Base-by-base conservation (phyloP, 1,140 invertebrate genomes). In the Vanessa atalanta region DNA sequence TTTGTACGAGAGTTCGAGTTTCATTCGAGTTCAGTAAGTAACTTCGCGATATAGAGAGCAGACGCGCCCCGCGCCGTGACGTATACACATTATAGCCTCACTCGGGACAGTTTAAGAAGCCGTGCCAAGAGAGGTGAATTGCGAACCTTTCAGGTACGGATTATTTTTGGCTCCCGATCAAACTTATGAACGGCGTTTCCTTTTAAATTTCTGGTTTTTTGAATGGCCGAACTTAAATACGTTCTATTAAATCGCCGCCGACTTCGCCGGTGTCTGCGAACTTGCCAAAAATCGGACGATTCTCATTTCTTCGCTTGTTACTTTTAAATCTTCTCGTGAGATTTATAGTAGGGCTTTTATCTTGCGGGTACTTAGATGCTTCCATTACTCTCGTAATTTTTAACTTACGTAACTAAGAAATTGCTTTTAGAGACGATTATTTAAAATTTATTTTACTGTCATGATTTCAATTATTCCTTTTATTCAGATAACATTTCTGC, bases 141-240 rank as follows among this genome's bases (percentile, higher is more conserved):
- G 83, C 78, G 72, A 79, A 85, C 83, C 84, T 88, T 86, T 85
- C 87, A 88, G 88, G 86, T 88, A 86, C 63, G 83, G 83, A 88
- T 88, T 89, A 88, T 88, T 88, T 81, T 90, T 90, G 88, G 86
- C 88, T 81, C 77, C 75, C 74, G 83, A 86, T 89, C 84, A 90
- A 88, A 88, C 79, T 84, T 88, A 84, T 83, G 82, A 87, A 76
- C 77, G 79, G 80, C 80, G 75, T 84, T 88, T 85, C 79, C 85
- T 85, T 85, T 85, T 79, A 83, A 78, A 79, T 81, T 83, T 78
- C 85, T 84, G 70, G 78, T 81, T 83, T 85, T 86, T 81, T 81
- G 76, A 82, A 82, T 78, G 77, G 72, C 73, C 69, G 69, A 87
- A 83, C 78, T 82, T 83, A 81, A 83, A 83, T 82, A 79, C 78